Base-by-base conservation (phyloP, 92 coral and sea anemone species). In the Actinostola sp. region DNA sequence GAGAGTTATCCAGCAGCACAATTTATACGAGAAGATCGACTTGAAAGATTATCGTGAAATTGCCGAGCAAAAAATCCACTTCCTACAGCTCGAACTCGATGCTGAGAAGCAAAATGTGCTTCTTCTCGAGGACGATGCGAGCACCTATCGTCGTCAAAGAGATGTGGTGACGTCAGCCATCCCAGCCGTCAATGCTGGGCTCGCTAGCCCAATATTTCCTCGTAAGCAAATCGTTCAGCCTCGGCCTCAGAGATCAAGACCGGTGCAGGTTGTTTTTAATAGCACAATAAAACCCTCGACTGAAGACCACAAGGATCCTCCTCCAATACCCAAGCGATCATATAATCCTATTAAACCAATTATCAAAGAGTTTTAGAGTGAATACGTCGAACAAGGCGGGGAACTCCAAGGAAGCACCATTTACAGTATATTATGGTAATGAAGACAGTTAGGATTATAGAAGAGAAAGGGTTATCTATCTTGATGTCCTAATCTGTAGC, bases 31-130 rank as follows among this genome's bases (percentile, higher is more conserved):
- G 26, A 52, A 75, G 41, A 75, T 75, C 14, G 81, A 60, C 21
- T 49, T 75, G 72, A 29, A 60, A 36, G 81, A 75, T 63, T 75
- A 75, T 49, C 81, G 81, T 28, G 63, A 50, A 26, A 75, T 75
- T n/a, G 72, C 72, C 15, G 81, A 75, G 59, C 63, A 75, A 17
- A 63, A 33, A 24, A 28, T 75, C 38, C 42, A 54, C 2, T 63
- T 43, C n/a, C 31, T 75, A 12, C 72, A 75, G 31, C 15, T n/a
- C 11, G 72, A 75, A 11, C 72, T 63, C 32, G 48, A 29, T 20
- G 48, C 55, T 5, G 72, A 66, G 24, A 75, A 64, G 48, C 20
- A 52, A 17, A 75, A 64, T 45, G 53, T 29, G 1, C 19, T 12
- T 24, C 41, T n/a, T 11, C 33, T 75, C 14, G 81, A 75, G 42